Evolutionary conservation across 2,113 vertebrate genomes (phyloP).

Genomic region (Scomber colias): DNA sequence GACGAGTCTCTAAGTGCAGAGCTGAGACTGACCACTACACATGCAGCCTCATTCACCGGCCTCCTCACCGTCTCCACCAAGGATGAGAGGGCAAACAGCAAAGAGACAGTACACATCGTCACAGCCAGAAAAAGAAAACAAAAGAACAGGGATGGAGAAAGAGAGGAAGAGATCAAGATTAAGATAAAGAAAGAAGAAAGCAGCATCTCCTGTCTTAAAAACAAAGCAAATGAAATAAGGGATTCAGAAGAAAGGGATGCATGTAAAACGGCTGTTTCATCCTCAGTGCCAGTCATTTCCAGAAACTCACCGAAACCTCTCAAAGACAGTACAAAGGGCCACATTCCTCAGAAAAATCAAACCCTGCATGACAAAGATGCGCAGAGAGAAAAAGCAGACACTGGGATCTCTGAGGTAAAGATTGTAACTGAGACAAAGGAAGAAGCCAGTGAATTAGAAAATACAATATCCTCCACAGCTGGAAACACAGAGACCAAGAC

Average conservation of each 20-base stretch:
- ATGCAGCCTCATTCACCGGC: conserved; percentile 56
- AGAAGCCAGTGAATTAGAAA: conserved; percentile 13
- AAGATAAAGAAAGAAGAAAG: conserved; percentile 63
- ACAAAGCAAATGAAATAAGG: conserved; percentile 32
- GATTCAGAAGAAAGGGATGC: conserved; percentile 26
- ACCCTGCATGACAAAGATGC: conserved; percentile 78
- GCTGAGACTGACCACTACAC: conserved; percentile 80
- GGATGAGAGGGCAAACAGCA: conserved; percentile 41
- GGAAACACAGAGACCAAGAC: conserved; percentile 33
- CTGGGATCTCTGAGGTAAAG: conserved; percentile 7
- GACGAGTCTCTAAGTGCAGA: conserved; percentile 78
- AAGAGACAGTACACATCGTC: conserved; percentile 12
- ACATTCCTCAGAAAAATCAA: conserved; percentile 83
- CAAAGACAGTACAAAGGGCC: conserved; percentile 75
- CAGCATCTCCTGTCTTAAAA: conserved; percentile 34
- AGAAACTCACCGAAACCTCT: conserved; percentile 38
- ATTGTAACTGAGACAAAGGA: conserved; percentile 31
- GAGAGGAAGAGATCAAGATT: conserved; percentile 57
- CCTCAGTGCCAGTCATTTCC: conserved; percentile 50
- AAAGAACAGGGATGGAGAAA: conserved; percentile 36
- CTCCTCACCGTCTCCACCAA: conserved; percentile 64
- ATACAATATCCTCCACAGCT: conserved; percentile 13
- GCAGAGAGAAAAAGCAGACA: conserved; percentile 39
- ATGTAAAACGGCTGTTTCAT: conserved; percentile 12
- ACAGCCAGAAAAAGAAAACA: conserved; percentile 66